phyloP scores from a whole-genome alignment of 2,113 vertebrate species.

The Hypocryptadius cinnamomeus region DNA sequence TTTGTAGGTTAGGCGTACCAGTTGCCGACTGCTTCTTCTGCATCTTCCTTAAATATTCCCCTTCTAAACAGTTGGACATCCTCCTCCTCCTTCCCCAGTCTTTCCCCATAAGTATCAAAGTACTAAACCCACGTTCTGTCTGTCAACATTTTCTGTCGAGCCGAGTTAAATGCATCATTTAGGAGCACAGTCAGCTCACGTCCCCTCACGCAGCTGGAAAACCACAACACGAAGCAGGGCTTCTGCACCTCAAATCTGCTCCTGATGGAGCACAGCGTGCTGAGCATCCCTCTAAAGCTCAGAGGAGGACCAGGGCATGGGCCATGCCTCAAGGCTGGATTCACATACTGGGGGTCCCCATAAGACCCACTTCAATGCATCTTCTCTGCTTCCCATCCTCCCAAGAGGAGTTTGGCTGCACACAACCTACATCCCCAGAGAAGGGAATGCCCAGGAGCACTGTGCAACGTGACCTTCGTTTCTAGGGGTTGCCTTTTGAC shows the following conservation, averaged over 20 bases:
- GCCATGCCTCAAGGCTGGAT: neutral
- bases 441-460: neutral
- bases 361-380: neutral
- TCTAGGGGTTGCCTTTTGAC: neutral
- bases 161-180: slow-evolving; percentile 34
- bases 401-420: neutral
- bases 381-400: neutral
- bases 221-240: neutral
- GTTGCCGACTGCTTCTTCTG: slow-evolving; percentile 27
- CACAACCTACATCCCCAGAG: rapidly evolving
- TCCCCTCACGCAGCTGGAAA: slow-evolving; percentile 36
- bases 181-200: neutral
- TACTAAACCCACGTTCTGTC: slow-evolving; percentile 8
- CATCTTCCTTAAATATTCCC: slow-evolving; percentile 43
- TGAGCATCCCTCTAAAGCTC: neutral
- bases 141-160: slow-evolving; percentile 32
- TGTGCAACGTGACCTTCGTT: neutral
- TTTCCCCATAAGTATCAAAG: slow-evolving; percentile 11
- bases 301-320: neutral
- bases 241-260: neutral
- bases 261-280: neutral
- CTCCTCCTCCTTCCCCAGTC: neutral
- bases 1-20: slow-evolving; percentile 64
- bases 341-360: neutral
- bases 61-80: slow-evolving; percentile 14